phyloP scores from a whole-genome alignment of 2,113 vertebrate species.

The Sylvilagus bachmani region DNA sequence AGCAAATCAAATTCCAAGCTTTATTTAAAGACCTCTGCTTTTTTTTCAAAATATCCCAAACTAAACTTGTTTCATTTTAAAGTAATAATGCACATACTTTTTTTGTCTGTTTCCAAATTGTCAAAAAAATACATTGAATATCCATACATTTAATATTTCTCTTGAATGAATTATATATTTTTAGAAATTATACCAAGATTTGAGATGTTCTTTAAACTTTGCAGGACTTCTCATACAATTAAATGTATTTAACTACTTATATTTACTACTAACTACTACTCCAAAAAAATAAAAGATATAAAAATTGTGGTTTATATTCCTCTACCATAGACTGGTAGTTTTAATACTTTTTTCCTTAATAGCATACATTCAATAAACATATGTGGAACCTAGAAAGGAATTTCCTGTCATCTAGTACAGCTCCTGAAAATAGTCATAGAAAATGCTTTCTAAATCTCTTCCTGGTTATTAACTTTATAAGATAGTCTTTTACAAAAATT shows the following conservation, averaged over 20 bases:
- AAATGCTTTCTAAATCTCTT: slow-evolving; percentile 13
- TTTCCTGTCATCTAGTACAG: background rate
- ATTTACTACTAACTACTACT: background rate
- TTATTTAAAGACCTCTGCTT: background rate
- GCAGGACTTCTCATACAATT: background rate
- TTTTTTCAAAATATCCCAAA: slow-evolving; percentile 34
- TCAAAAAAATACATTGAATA: slow-evolving; percentile 24
- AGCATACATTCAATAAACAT: background rate
- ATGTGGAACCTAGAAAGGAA: slow-evolving; percentile 10
- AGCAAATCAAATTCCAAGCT: slow-evolving; percentile 21
- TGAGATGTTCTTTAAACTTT: slow-evolving; percentile 62
- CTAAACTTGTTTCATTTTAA: slow-evolving; percentile 47
- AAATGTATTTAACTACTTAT: slow-evolving; percentile 11
- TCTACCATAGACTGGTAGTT: background rate
- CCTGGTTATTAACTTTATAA: background rate
- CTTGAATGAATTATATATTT: slow-evolving; percentile 40
- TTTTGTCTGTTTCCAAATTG: slow-evolving; percentile 41
- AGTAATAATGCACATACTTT: background rate
- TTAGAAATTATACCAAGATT: slow-evolving; percentile 35
- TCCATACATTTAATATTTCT: background rate
- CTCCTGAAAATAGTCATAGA: slow-evolving; percentile 40
- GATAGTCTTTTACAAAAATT: slow-evolving; percentile 51
- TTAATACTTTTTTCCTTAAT: background rate
- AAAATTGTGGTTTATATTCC: slow-evolving; percentile 32
- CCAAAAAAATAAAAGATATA: slow-evolving; percentile 17